These are phyloP conservation scores for Lamprotornis superbus DNA, from an alignment of 2,113 vertebrate species.

Conservation along the genomic window DNA sequence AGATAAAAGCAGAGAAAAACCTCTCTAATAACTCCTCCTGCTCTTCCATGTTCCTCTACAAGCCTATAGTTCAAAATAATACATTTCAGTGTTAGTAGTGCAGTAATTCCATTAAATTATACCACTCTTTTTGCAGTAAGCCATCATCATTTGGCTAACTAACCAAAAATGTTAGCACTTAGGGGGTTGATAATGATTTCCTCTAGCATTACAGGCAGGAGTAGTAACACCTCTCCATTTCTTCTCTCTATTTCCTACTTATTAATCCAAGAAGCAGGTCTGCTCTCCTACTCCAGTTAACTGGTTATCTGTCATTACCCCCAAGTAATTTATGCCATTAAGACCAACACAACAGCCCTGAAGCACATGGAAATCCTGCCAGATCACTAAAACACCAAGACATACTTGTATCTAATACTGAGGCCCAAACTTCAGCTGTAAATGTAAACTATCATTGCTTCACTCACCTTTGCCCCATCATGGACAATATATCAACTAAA, in stretches of 20 bases:
- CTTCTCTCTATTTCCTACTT: neutral
- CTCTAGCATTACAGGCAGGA: neutral
- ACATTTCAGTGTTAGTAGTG: neutral
- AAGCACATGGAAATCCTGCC: neutral
- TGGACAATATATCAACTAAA: neutral
- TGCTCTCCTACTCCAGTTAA: neutral
- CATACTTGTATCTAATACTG: neutral
- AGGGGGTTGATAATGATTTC: neutral
- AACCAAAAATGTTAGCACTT: constrained; percentile 18
- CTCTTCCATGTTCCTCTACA: neutral
- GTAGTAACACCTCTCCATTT: neutral
- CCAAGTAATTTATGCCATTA: constrained; percentile 20
- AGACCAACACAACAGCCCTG: neutral
- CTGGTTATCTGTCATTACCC: neutral
- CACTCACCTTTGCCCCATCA: neutral
- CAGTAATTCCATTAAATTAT: neutral
- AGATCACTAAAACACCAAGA: neutral
- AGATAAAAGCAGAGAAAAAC: neutral
- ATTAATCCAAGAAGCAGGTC: neutral
- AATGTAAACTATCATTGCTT: neutral
- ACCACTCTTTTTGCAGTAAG: constrained; percentile 10
- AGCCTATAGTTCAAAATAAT: neutral
- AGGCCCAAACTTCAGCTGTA: neutral
- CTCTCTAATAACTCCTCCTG: neutral
- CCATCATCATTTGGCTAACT: constrained; percentile 16